Percentiles rank a stretch among this genome's conserved stretches.
Conservation (phyloP, 1,140 invertebrate species). For the Ceratina australensis region DNA sequence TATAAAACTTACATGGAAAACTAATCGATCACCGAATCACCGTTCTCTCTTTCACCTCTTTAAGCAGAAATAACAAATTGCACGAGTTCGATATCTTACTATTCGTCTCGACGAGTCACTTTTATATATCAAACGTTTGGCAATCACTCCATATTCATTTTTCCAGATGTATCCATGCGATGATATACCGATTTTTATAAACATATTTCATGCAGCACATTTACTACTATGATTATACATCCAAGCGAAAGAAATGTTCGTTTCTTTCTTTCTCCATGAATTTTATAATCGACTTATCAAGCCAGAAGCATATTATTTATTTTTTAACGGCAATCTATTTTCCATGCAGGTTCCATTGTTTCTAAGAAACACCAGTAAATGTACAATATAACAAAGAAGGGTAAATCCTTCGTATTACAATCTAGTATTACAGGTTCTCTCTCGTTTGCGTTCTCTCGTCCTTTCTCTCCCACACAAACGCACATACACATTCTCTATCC, state of each 20-base stretch:
- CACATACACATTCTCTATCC: not conserved
- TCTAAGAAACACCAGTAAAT: constrained; percentile 54
- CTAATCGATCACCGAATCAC: constrained; percentile 44
- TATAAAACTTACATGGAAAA: constrained; percentile 62
- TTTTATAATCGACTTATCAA: constrained; percentile 41
- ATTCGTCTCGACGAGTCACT: not conserved
- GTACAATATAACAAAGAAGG: constrained; percentile 47
- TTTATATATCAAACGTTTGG: constrained; percentile 21
- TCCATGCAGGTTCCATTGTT: constrained; percentile 56
- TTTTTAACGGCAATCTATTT: constrained; percentile 57
- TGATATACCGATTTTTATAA: constrained; percentile 18
- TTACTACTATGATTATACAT: constrained; percentile 39
- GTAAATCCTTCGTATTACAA: constrained; percentile 31
- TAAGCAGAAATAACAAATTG: constrained; percentile 6
- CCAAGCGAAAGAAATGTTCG: constrained; percentile 42
- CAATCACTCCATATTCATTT: constrained; percentile 24
- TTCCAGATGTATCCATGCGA: constrained; percentile 12
- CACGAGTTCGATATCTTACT: not conserved
- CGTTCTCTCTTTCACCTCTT: constrained; percentile 8
- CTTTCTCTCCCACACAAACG: not conserved
- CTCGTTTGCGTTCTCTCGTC: not conserved
- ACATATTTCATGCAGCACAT: constrained; percentile 41
- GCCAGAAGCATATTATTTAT: constrained; percentile 51
- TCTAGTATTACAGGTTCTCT: constrained; percentile 13
- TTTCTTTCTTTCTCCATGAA: not conserved